Evolutionary conservation across 37 sponge, comb jelly and placozoan species (phyloP), one percentile per base, ranked within the genome.

Genomic region (Halisarca cf. caerulea): DNA sequence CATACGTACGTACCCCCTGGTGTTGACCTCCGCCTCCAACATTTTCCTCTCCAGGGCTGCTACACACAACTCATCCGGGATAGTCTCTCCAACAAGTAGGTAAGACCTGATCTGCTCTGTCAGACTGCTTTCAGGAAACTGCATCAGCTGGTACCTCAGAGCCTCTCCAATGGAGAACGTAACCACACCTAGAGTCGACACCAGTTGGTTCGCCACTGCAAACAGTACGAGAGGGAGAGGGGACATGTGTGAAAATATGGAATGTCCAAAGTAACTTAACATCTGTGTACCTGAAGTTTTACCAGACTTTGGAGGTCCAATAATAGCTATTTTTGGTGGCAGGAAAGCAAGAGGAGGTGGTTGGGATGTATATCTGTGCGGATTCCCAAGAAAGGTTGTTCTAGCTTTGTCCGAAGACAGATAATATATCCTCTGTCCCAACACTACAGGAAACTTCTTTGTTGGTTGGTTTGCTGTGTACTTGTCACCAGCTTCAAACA

Each of bases 301-400:
- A 27, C 98, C 98, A 38, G 96, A 98, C 42, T 93, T 93, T 0
- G 98, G 96, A 33, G 96, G 96, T 28, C 98, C 98, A 55, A 94
- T 71, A 28, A 98, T 83, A 28, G 96, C 92, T 70, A 96, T 82
- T 41, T 85, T 86, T 20, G 93, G 66, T 15, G 96, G 98, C 9
- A 90, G 87, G 0, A 82, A 64, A 8, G 88, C 84, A 25, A 86
- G 82, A 69, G 96, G 94, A 42, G 90, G 38, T 0, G 74, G 68
- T 33, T 83, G 91, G n/a, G 38, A 30, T n/a, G 91, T 58, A 70
- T 90, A 98, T 18, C 32, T 66, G 21, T 88, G 59, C 20, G 98
- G 98, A 73, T 98, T 86, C 23, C 79, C 85, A 33, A 90, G 84
- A 80, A 98, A 98, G 83, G 54, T 35, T 0, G 82, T 54, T 24